Conservation (phyloP, 2,113 vertebrate species). For the Heptranchias perlo region DNA sequence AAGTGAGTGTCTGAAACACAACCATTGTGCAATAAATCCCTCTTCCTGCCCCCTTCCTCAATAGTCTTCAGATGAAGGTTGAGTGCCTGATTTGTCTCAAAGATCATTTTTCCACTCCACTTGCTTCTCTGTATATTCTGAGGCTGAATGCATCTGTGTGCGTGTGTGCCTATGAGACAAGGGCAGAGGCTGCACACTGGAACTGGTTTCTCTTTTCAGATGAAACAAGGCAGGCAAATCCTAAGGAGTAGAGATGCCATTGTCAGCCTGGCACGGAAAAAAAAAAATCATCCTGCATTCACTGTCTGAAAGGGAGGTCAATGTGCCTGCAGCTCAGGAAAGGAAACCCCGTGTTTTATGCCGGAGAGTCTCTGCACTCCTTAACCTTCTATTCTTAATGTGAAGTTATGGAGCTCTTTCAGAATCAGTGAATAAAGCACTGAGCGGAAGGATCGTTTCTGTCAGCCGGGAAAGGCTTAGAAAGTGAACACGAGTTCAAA, state of each 20-base stretch:
- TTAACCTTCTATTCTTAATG: constrained; percentile 20
- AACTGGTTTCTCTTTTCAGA: background rate
- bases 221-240: constrained; percentile 19
- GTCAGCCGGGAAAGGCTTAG: constrained; percentile 7
- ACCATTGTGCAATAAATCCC: constrained; percentile 4
- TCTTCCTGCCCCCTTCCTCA: background rate
- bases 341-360: background rate
- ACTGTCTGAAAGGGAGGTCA: background rate
- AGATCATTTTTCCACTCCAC: constrained; percentile 26
- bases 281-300: constrained; percentile 3
- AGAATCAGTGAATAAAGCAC: background rate
- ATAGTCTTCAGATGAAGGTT: constrained; percentile 20
- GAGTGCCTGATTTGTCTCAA: constrained; percentile 35
- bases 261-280: background rate
- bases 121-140: background rate
- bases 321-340: background rate
- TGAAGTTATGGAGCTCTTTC: background rate
- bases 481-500: background rate
- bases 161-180: background rate
- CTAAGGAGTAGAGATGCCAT: background rate
- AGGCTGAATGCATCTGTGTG: background rate
- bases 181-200: background rate
- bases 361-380: background rate
- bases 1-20: background rate
- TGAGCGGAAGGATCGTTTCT: background rate